Evolutionary conservation across 2,888 invertebrate species (phyloP), one percentile per base, ranked within the genome.

Genomic region (Margaritifera margaritifera): DNA sequence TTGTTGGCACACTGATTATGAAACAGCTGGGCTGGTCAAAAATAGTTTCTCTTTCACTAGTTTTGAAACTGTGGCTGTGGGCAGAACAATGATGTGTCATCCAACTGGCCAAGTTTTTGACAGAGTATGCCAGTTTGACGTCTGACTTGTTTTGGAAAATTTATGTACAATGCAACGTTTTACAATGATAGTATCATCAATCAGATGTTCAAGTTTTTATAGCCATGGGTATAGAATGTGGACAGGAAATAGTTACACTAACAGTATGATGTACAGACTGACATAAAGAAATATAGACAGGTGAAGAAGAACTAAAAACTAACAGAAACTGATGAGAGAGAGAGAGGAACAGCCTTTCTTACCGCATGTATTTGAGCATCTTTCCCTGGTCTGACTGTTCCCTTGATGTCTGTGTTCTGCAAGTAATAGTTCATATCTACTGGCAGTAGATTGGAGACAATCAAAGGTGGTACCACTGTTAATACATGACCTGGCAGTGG

Each of bases 381-480:
- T 79, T 91, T 90, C 27, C 91, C 91, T n/a, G 92, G 87, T 67
- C 88, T 89, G 54, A 92, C 87, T 54, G 86, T 86, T 19, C 88
- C 86, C 0, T 71, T 68, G 57, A 86, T 83, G 6, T 90, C 84
- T 6, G 84, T 84, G 18, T 80, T 80, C 73, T 85, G 85, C 54
- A 90, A 77, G 75, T 86, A 86, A 75, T 89, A 90, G 71, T 88
- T 87, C 65, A 92, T 78, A 72, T 92, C 92, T 60, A 91, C 87
- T 0, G 98, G 98, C 64, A 99, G 92, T 72, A 98, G 92, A 92
- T 98, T 99, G 77, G 94, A 93, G 5, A 98, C 88, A 22, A 94
- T 90, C 24, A 99, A 91, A 0, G 96, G 96, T 42, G 98, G 95
- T 79, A 95, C 91, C 60, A 99, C 91, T 4, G 94, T 93, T 72